Base-by-base conservation (phyloP, 2,113 vertebrate species). In the Symphodus melops region DNA sequence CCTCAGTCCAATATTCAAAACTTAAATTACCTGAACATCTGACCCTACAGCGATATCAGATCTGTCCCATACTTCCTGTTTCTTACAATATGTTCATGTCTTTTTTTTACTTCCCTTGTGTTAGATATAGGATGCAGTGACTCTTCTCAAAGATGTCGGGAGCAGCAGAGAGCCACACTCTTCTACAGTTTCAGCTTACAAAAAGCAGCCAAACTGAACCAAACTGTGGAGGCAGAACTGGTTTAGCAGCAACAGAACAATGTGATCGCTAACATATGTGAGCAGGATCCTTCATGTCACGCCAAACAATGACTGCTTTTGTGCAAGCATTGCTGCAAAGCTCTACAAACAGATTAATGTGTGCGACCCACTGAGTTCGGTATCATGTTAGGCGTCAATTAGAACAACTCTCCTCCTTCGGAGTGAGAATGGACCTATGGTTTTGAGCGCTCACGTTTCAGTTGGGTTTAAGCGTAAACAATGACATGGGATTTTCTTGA, bases 361-460 rank as follows among this genome's bases (percentile, higher is more conserved):
- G 25, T 25, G n/a, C n/a, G 49, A 23, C 21, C 52, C 10, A 5
- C 21, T 11, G 64, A 6, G 46, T 62, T 68, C n/a, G 6, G 49
- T 36, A 28, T 51, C 48, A 51, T 51, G 48, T 51, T 8, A 39
- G 4, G 9, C 48, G 20, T 55, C 36, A 63, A 28, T 36, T 1
- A 21, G 41, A 70, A 58, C 13, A 36, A 12, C 57, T 75, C 68
- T 53, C 71, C 66, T 75, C 48, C 72, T 52, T 46, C 28, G 0
- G 8, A 57, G 64, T 28, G 52, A 5, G 1, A 79, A 56, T 68
- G 56, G 44, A 87, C 82, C 49, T n/a, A 3, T 8, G 68, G 79
- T 77, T 75, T 75, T 68, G 14, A 60, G 52, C 9, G n/a, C 79
- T 87, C 74, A 37, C 5, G 62, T 84, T 80, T 75, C 81, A 68